Percentiles rank a stretch among this genome's conserved stretches.
phyloP scores from a whole-genome alignment of 2,888 invertebrate species.

The Clistopyga incitator region DNA sequence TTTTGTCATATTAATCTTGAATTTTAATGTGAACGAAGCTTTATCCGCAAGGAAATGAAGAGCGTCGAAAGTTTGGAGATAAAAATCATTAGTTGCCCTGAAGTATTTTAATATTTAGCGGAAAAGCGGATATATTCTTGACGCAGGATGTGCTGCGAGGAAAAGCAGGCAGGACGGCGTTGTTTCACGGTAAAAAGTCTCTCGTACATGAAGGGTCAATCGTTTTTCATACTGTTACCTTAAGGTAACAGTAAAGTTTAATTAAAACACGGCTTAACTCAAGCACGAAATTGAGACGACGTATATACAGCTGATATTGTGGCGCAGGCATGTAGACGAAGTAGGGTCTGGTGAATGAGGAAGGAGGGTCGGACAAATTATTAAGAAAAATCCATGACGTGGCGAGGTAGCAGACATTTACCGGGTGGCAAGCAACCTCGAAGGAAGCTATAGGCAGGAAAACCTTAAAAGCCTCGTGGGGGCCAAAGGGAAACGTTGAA shows the following conservation, averaged over 20 bases:
- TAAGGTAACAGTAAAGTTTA: conserved; percentile 14
- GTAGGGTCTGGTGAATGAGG: conserved; percentile 5
- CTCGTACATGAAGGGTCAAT: not conserved
- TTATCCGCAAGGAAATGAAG: no score
- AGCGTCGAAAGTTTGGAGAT: no score
- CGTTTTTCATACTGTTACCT: conserved; percentile 23
- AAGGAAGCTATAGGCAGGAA: conserved; percentile 16
- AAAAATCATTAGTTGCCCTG: no score
- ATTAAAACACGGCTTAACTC: conserved; percentile 37
- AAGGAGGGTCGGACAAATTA: conserved; percentile 38
- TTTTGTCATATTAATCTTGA: no score
- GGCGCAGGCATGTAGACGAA: not conserved
- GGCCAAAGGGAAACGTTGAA: conserved; percentile 42
- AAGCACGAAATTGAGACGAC: conserved; percentile 24
- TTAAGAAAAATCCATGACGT: conserved; percentile 58
- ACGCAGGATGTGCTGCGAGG: not conserved
- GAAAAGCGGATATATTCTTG: not conserved
- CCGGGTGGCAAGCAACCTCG: conserved; percentile 4
- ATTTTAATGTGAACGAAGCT: no score
- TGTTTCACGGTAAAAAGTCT: not conserved
- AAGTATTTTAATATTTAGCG: not conserved
- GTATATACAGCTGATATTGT: conserved; percentile 11
- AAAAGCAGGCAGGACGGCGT: not conserved
- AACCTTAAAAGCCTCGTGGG: conserved; percentile 28
- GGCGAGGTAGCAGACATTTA: conserved; percentile 19